Evolutionary conservation across 2,797 vertebrate genomes (phyloP).

Genomic region (Ataeniobius toweri): DNA sequence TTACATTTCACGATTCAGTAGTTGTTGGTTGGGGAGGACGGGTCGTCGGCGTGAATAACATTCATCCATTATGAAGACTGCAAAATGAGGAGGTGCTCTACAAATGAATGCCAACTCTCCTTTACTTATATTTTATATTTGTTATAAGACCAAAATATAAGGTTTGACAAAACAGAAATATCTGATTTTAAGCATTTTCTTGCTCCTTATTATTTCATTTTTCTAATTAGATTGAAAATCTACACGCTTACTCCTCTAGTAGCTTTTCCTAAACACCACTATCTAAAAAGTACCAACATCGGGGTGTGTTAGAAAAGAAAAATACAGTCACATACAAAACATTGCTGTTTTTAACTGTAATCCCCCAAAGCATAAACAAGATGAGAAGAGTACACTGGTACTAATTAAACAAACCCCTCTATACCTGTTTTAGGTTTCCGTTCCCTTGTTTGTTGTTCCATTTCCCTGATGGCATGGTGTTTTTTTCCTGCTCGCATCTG

Average conservation of each 20-base stretch:
- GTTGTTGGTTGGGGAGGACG: constrained; percentile 8
- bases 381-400: neutral
- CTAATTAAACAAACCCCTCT: constrained; percentile 20
- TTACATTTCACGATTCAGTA: constrained; percentile 10
- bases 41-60: constrained; percentile 13
- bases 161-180: neutral
- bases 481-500: neutral
- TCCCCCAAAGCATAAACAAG: constrained; percentile 9
- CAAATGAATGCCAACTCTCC: neutral
- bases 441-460: constrained; percentile 5
- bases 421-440: constrained; percentile 15
- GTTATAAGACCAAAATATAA: neutral
- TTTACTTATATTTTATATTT: constrained; percentile 6
- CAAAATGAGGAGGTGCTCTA: constrained; percentile 7
- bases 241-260: neutral
- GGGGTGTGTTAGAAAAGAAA: neutral
- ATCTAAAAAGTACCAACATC: neutral
- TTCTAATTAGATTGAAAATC: neutral
- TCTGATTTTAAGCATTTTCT: neutral
- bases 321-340: neutral
- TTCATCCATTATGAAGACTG: constrained; percentile 17
- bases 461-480: neutral
- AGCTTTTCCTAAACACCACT: neutral
- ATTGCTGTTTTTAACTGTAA: constrained; percentile 2
- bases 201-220: neutral